Percentiles rank a stretch among this genome's conserved stretches.
phyloP scores from a whole-genome alignment of 2,113 vertebrate species.

The Anolis sagrei region DNA sequence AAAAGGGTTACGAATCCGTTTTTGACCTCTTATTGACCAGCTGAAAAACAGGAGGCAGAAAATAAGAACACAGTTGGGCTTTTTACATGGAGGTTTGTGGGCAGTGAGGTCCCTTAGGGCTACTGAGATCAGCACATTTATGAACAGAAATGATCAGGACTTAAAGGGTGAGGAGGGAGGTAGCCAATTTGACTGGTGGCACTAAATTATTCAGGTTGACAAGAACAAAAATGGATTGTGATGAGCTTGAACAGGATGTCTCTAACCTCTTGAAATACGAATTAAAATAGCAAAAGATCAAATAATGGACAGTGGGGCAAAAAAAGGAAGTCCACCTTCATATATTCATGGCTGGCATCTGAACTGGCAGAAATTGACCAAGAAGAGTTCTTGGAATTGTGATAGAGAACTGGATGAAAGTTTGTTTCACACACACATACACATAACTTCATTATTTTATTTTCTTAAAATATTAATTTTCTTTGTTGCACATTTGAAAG shows the following conservation, averaged over 20 bases:
- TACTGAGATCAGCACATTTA: background rate
- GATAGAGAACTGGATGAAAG: background rate
- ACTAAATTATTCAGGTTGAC: background rate
- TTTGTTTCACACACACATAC: too few species aligned
- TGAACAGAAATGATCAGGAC: background rate
- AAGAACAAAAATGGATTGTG: background rate
- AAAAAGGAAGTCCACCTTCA: background rate
- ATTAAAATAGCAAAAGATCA: background rate
- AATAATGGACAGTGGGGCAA: background rate
- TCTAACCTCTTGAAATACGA: background rate
- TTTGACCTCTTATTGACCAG: too few species aligned
- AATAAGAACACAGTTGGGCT: too few species aligned
- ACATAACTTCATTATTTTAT: too few species aligned
- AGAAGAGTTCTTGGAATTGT: background rate
- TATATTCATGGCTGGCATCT: background rate
- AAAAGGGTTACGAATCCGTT: too few species aligned
- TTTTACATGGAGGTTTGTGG: background rate
- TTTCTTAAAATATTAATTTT: too few species aligned
- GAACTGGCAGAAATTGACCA: background rate
- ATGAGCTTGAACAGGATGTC: background rate
- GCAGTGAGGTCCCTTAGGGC: background rate
- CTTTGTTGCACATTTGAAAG: too few species aligned
- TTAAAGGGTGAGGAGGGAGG: background rate
- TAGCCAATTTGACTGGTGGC: background rate
- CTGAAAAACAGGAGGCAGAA: too few species aligned